A percentile compares a stretch with the other conserved stretches of the same genome.
Conservation (phyloP, 2,113 vertebrate species). For the Carlito syrichta region DNA sequence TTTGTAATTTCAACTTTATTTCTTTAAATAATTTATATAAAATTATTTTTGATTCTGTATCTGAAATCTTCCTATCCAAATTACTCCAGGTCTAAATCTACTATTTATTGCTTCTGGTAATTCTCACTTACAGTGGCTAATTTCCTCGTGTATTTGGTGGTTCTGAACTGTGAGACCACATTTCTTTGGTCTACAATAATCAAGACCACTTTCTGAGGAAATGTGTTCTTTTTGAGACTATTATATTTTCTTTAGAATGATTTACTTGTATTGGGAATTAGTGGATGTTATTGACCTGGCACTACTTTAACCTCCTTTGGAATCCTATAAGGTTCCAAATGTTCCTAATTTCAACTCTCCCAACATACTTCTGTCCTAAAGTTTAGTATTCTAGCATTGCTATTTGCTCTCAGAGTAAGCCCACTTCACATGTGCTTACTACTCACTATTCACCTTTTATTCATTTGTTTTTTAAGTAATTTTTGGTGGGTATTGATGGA, state of each 20-base stretch:
- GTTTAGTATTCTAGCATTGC: not conserved
- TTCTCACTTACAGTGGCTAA: not conserved
- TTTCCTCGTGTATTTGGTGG: not conserved
- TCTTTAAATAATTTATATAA: not conserved
- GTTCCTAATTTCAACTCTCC: not conserved
- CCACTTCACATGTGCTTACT: not conserved
- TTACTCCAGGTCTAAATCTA: not conserved
- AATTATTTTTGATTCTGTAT: not conserved
- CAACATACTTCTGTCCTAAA: not conserved
- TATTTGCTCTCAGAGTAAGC: not conserved
- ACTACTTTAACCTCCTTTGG: not conserved
- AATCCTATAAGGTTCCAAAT: not conserved
- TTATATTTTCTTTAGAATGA: not conserved
- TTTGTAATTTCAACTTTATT: not conserved
- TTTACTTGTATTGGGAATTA: not conserved
- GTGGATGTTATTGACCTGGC: not conserved
- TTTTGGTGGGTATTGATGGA: not conserved
- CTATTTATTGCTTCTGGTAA: not conserved
- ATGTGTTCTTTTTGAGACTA: not conserved
- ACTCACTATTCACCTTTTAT: not conserved
- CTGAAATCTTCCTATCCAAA: not conserved
- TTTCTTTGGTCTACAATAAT: not conserved
- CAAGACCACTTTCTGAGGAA: not conserved
- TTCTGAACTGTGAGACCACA: not conserved
- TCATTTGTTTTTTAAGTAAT: not conserved